A percentile compares a stretch with the other conserved stretches of the same genome.
These are phyloP conservation scores for Heteropelma amictum DNA, from an alignment of 2,888 invertebrate genomes.

Conservation along the genomic window DNA sequence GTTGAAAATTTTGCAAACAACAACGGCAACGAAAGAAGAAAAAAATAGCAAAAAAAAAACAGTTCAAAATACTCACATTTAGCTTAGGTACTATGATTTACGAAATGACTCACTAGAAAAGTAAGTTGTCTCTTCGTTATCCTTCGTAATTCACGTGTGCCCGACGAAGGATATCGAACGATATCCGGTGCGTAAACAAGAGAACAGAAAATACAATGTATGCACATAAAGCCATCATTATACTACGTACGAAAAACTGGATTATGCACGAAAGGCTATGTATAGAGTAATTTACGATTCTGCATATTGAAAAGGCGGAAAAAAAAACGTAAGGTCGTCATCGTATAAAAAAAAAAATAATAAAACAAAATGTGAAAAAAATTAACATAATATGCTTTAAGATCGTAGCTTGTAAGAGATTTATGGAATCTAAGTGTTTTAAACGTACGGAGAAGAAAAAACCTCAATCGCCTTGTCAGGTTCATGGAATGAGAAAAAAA, in stretches of 20 bases:
- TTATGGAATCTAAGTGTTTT: constrained; percentile 37
- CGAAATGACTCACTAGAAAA: constrained; percentile 44
- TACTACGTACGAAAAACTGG: background rate
- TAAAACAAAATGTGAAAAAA: constrained; percentile 43
- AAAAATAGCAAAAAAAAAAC: constrained; percentile 8
- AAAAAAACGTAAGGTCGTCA: constrained; percentile 53
- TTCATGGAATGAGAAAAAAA: background rate
- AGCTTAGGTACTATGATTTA: constrained; percentile 43
- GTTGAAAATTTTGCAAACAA: background rate
- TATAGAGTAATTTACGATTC: constrained; percentile 57
- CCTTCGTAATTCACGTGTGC: constrained; percentile 12
- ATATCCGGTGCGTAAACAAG: constrained; percentile 8
- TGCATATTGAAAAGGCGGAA: constrained; percentile 60
- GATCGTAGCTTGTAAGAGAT: constrained; percentile 38
- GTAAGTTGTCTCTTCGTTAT: constrained; percentile 36
- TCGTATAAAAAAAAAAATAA: constrained; percentile 32
- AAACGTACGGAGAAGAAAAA: constrained; percentile 33
- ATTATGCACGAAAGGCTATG: constrained; percentile 30
- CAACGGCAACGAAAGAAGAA: constrained; percentile 25
- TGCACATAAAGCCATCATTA: constrained; percentile 12
- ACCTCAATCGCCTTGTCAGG: background rate
- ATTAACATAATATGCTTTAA: background rate
- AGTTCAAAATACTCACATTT: constrained; percentile 57
- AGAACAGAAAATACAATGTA: background rate
- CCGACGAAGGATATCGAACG: background rate